Evolutionary conservation across 2,888 invertebrate species (phyloP), one percentile per base, ranked within the genome.

Genomic region (Hirtodrosophila confusa): DNA sequence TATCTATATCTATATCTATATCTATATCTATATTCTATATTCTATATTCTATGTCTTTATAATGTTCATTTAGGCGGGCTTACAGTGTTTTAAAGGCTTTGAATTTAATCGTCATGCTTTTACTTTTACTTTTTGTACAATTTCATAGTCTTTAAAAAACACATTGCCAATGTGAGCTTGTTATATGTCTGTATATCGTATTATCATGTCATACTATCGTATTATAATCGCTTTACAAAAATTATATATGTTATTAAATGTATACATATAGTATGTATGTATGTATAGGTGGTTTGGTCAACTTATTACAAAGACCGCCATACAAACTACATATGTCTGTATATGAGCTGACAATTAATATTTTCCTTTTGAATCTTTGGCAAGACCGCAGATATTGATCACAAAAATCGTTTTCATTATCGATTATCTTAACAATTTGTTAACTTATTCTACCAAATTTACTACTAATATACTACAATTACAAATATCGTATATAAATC

Each of bases 361-460:
- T n/a, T 39, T 66, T 44, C 11, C 7, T 54, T 63, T 71, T 68
- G 43, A 66, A 75, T 83, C 77, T 80, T 82, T 82, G 82, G 86
- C 77, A 86, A 86, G 80, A 77, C 80, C 84, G 63, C 86, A 86
- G 80, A 83, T 86, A 55, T 70, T 75, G 69, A 82, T 86, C 86
- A 82, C 82, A 82, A 72, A 68, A 86, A 80, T 77, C 43, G 68
- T 69, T 79, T 71, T 57, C 60, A 56, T 70, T 64, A 48, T 58
- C 61, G 55, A 56, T 54, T 54, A 57, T 43, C 33, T 49, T 47
- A 41, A 43, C 43, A 61, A 61, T 44, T 29, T 31, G 29, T 56
- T 48, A 50, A 8, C 61, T 51, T 75, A 56, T 23, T 47, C 62
- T 63, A 62, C 29, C 17, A 45, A 47, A 55, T 48, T 50, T 51